Evolutionary conservation across 1,140 invertebrate genomes (phyloP), one percentile per base, ranked within the genome.

Genomic region (Chrysomallon squamiferum): DNA sequence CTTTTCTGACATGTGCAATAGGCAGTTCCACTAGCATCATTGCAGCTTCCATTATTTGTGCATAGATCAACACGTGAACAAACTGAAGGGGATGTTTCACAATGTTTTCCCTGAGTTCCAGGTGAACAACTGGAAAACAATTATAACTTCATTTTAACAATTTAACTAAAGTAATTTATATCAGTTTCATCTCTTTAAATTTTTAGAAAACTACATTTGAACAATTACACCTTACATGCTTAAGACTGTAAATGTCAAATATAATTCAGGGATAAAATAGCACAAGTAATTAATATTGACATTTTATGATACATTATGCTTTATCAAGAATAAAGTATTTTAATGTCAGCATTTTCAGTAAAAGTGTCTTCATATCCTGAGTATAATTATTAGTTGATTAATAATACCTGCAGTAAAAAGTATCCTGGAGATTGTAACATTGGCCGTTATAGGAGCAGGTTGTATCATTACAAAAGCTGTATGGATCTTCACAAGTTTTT

Each of bases 401-500:
- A 20, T 9, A 18, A 20, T n/a, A 58, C 56, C 56, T 30, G 33
- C 59, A 60, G 59, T 29, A 45, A 25, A 20, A 60, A 45, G 20
- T 45, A 27, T 60, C 27, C 11, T 43, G 18, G 11, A 43, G 9
- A 45, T n/a, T 15, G 27, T 4, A 20, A 30, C 68, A 69, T 5
- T 43, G 20, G 7, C 59, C 68, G 18, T 56, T 41, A 58, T 65
- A 61, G 22, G 11, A 15, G 35, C 63, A 65, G 1, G 30, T 20
- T 20, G 45, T 45, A 25, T 30, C 38, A 3, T 20, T 18, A 45
- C 68, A 69, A 35, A 30, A 62, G 18, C 62, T 45, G 3, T 33
- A 22, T 22, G 33, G 38, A 13, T 25, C 25, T 18, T 62, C 32
- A 59, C 68, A 69, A 25, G 54, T 58, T 20, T 65, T 61, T 1